Conservation (phyloP, 2,113 vertebrate genomes). For the Amazona guildingii region DNA sequence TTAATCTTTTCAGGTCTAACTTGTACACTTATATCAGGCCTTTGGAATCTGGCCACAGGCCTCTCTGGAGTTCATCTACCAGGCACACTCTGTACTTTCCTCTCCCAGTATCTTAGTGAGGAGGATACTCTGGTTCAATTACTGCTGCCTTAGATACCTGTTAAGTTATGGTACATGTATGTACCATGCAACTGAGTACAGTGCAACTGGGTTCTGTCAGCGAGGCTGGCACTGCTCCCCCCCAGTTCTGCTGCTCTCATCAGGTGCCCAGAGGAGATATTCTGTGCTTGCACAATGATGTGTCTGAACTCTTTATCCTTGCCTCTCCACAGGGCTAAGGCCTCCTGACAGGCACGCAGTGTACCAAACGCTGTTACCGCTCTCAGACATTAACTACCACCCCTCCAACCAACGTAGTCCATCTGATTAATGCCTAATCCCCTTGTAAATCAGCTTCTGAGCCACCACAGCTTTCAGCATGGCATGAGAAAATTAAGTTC, state of each 20-base stretch:
- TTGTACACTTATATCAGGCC: background rate
- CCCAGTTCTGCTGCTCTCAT: background rate
- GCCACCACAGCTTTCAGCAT: background rate
- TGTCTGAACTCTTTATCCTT: background rate
- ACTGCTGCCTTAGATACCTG: background rate
- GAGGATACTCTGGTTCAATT: background rate
- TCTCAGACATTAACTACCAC: background rate
- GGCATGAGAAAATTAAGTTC: background rate
- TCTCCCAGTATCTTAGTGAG: background rate
- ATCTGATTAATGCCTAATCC: background rate
- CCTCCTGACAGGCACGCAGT: fast-evolving
- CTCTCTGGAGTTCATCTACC: background rate
- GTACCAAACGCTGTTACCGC: fast-evolving
- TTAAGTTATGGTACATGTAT: background rate
- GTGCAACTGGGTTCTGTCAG: background rate
- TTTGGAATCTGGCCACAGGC: background rate
- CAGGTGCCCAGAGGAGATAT: background rate
- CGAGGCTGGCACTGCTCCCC: background rate
- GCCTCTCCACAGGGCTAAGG: background rate
- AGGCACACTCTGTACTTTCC: background rate
- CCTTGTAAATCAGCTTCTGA: background rate
- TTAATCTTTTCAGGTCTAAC: background rate
- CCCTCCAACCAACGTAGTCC: background rate
- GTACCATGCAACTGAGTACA: background rate
- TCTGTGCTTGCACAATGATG: background rate